Evolutionary conservation across 2,888 invertebrate genomes (phyloP).

Genomic region (Julus scandinavius): DNA sequence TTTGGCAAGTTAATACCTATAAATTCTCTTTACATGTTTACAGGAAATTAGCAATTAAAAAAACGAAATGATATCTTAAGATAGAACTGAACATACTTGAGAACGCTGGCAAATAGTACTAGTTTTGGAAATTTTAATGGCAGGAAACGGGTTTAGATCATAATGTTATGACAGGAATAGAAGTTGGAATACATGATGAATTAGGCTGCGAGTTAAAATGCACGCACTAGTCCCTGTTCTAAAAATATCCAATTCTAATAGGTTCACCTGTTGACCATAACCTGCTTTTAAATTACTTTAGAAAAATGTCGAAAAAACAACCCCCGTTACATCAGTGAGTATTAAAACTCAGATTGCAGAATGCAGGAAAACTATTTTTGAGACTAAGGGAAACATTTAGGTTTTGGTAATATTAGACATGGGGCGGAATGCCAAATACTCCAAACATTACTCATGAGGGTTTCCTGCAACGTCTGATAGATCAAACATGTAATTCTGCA

Average conservation of each 20-base stretch:
- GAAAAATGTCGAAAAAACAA: not conserved
- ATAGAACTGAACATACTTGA: not conserved
- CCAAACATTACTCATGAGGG: slow-evolving; percentile 13
- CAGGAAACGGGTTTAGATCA: not conserved
- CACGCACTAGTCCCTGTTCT: not conserved
- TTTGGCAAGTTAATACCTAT: not conserved
- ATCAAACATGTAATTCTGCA: not conserved
- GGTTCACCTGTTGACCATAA: slow-evolving; percentile 31
- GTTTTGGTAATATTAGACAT: not conserved
- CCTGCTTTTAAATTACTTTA: not conserved
- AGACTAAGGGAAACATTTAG: not conserved
- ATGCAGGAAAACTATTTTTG: slow-evolving; percentile 36
- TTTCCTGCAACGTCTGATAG: slow-evolving; percentile 15
- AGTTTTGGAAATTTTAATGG: not conserved
- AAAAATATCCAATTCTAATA: not conserved
- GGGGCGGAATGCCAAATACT: slow-evolving; percentile 15
- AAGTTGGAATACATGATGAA: not conserved
- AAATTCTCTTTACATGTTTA: not conserved
- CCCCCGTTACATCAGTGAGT: not conserved
- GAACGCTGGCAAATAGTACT: not conserved
- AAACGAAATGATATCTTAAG: not conserved
- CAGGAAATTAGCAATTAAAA: not conserved
- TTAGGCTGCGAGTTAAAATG: not conserved
- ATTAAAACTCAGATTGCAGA: not conserved
- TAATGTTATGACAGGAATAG: slow-evolving; percentile 10